Percentiles rank a stretch among this genome's conserved stretches.
These are phyloP conservation scores for Hepsetus odoe DNA, from an alignment of 2,113 vertebrate genomes.

Conservation along the genomic window DNA sequence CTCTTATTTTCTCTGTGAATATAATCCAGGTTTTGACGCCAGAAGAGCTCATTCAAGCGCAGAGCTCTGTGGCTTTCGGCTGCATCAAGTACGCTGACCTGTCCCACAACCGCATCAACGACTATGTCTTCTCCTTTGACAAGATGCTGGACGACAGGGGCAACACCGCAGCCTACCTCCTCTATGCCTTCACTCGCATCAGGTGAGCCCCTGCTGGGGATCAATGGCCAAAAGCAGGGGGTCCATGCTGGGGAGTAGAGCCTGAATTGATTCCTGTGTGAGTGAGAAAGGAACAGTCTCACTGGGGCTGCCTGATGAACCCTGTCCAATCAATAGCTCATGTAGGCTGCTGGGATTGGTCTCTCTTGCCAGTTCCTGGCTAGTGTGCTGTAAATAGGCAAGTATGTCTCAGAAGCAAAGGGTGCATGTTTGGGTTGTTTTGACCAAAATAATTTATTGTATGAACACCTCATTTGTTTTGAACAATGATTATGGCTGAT, in stretches of 20 bases:
- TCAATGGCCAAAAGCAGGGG: neutral
- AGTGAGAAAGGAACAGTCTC: conserved; percentile 22
- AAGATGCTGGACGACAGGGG: conserved; percentile 98
- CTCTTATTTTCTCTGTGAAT: neutral
- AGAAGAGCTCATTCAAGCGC: conserved; percentile 87
- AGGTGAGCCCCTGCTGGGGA: conserved; percentile 70
- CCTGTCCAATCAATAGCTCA: conserved; percentile 26
- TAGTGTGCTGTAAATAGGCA: neutral
- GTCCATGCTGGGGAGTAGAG: neutral
- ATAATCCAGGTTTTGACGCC: conserved; percentile 77
- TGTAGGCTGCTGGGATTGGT: neutral
- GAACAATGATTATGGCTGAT: too few species aligned
- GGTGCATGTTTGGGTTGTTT: neutral
- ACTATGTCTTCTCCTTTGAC: conserved; percentile 97
- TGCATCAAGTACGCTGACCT: conserved; percentile 98
- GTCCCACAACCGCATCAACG: conserved; percentile 94
- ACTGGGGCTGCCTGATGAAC: conserved; percentile 8
- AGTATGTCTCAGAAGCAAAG: neutral
- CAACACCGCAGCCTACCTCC: conserved; percentile 93
- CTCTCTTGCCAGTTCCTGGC: neutral
- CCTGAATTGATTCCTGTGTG: neutral
- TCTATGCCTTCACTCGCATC: conserved; percentile 96
- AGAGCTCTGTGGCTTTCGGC: conserved; percentile 89
- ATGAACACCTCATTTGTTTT: too few species aligned
- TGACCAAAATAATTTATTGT: too few species aligned